Conservation (phyloP, 2,888 invertebrate species). For the Amiota mariae region DNA sequence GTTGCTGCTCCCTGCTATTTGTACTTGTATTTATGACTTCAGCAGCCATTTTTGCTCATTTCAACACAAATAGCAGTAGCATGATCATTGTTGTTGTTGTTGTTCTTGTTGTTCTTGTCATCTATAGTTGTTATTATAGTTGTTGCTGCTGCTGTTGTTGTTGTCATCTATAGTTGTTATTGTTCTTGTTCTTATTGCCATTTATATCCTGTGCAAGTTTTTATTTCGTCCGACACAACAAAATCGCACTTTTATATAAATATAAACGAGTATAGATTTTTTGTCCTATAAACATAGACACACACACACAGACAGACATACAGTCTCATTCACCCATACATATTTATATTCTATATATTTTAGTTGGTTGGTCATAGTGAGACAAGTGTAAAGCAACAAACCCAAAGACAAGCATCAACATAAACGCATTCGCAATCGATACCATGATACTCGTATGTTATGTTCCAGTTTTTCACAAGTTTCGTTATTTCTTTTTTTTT, state of each 20-base stretch:
- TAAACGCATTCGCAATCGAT: conserved; percentile 21
- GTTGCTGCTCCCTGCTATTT: conserved; percentile 20
- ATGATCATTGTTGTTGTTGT: background rate
- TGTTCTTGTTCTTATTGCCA: conserved; percentile 32
- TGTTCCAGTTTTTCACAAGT: conserved; percentile 3
- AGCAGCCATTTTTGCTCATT: conserved; percentile 44
- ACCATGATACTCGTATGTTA: background rate
- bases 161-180: conserved; percentile 4
- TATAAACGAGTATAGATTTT: conserved; percentile 25
- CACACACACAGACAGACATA: conserved; percentile 3
- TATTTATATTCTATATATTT: conserved; percentile 15
- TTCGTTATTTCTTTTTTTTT: background rate
- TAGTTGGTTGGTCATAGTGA: conserved; percentile 33
- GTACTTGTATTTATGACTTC: conserved; percentile 50
- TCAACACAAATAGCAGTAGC: background rate
- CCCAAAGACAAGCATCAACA: background rate
- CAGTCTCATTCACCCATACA: conserved; percentile 3
- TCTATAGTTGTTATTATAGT: conserved; percentile 4
- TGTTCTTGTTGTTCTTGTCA: background rate
- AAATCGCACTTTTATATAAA: conserved; percentile 29
- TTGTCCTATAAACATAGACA: background rate
- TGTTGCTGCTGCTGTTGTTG: background rate
- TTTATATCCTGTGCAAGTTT: conserved; percentile 51
- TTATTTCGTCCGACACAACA: conserved; percentile 54
- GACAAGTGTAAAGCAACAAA: background rate